Base-by-base conservation (phyloP, 2,888 invertebrate genomes). In the Cryptophagus acutangulus region DNA sequence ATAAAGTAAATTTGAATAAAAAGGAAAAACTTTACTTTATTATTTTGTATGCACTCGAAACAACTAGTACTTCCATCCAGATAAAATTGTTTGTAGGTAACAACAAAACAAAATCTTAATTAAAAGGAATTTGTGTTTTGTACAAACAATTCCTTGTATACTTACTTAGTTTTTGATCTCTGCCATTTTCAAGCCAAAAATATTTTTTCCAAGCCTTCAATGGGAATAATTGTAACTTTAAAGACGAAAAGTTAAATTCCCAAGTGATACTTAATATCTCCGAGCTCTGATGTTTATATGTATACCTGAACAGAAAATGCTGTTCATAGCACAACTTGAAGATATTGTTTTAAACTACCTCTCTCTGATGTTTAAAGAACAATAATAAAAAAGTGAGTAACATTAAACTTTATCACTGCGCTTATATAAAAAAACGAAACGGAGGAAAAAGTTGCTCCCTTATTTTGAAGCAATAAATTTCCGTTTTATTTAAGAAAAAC, bases 361-460 rank as follows among this genome's bases (percentile, higher is more conserved):
- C n/a, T n/a, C n/a, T n/a, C n/a, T n/a, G n/a, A n/a, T n/a, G n/a
- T n/a, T n/a, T n/a, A n/a, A n/a, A n/a, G n/a, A n/a, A n/a, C n/a
- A n/a, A n/a, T n/a, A 47, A 45, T 44, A 45, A 46, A 49, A 49
- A 49, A 47, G 49, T 42, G 45, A 38, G 47, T 47, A 49, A 49
- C 49, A 43, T 49, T 49, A 47, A 49, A 45, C 35, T 47, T 49
- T 49, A 49, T 44, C 47, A 43, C 47, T 26, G 28, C 45, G 47
- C 41, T 49, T 49, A 45, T n/a, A 45, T 30, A 45, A 35, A 35
- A 38, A 49, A 38, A 49, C 36, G 42, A 40, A 42, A 43, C 41
- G 41, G n/a, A 8, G 24, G 24, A 44, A 40, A 43, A n/a, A n/a
- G n/a, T n/a, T 49, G 40, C 15, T 33, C 33, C 16, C 16, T 33